Evolutionary conservation across 1,140 invertebrate species (phyloP).

Genomic region (Lepidurus couesii): DNA sequence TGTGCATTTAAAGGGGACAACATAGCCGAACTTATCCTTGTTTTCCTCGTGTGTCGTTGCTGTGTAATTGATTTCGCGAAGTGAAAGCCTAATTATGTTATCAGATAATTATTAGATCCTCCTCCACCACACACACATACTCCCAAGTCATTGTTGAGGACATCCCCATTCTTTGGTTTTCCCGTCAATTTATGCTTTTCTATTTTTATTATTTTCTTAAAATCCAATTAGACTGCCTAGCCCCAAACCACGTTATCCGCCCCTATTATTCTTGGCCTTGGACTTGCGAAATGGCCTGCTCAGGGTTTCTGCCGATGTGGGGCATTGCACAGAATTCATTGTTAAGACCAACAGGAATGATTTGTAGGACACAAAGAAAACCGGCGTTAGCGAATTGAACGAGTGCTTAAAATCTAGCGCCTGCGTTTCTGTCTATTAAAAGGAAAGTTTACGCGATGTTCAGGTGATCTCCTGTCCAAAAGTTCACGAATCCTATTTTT

Average conservation of each 20-base stretch:
- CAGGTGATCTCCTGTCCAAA: neutral
- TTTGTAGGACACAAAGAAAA: neutral
- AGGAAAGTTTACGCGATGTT: neutral
- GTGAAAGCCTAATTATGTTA: no score
- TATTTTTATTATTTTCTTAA: neutral
- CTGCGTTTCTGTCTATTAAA: neutral
- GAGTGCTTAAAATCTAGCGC: neutral
- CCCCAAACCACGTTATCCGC: neutral
- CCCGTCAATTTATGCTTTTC: neutral
- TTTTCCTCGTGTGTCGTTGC: neutral
- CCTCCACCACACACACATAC: neutral
- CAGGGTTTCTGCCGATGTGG: constrained; percentile 7
- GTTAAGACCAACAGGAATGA: neutral
- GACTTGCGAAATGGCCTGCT: neutral
- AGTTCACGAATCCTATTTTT: neutral
- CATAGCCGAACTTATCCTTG: neutral
- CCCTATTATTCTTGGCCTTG: neutral
- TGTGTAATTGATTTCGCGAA: neutral
- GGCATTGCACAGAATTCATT: neutral
- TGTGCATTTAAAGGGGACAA: constrained; percentile 17
- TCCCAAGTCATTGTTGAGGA: neutral
- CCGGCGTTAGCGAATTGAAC: neutral
- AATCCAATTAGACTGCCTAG: neutral
- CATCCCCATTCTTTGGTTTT: neutral
- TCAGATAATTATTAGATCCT: neutral